Evolutionary conservation across 2,888 invertebrate species (phyloP), one percentile per base, ranked within the genome.

Genomic region (Lasioglossum malachurum): DNA sequence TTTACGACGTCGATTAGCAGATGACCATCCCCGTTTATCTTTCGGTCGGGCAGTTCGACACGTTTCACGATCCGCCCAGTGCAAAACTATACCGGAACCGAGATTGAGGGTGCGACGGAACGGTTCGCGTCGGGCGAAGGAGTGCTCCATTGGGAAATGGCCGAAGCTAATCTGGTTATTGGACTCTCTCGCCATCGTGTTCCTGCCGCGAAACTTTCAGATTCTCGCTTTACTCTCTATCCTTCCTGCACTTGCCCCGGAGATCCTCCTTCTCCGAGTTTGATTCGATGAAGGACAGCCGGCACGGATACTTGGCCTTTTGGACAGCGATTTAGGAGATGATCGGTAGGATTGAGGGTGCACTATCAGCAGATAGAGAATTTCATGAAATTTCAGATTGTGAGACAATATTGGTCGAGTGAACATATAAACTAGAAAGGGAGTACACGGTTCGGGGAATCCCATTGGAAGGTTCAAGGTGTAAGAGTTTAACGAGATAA

Each of bases 161-260:
- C 60, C 83, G 73, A 77, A 89, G 77, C 89, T 91, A 91, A 91
- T 91, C 89, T 89, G 86, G 84, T 89, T 91, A 91, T 91, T 90
- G 91, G 80, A 87, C 79, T 78, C 82, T 67, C 80, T 69, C 76
- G 84, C 46, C 53, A 38, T 27, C 38, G 60, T 7, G 57, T 27
- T 46, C 64, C 46, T 64, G 7, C 71, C 64, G 44, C 38, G 35
- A 67, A 87, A 87, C 80, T 88, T 88, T 67, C 46, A 49, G 71
- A 73, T 78, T 69, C 75, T 44, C 73, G 16, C 23, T 5, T 49
- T 31, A 23, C 53, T 46, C 2, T 16, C 12, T 35, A 38, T 53
- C 44, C 74, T 60, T 73, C n/a, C 57, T 27, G 60, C 73, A 5
- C 23, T 57, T 8, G 46, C 27, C 72, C 72, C 27, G 38, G 7